Evolutionary conservation across 2,888 invertebrate species (phyloP), one percentile per base, ranked within the genome.

Genomic region (Anoncus sp.): DNA sequence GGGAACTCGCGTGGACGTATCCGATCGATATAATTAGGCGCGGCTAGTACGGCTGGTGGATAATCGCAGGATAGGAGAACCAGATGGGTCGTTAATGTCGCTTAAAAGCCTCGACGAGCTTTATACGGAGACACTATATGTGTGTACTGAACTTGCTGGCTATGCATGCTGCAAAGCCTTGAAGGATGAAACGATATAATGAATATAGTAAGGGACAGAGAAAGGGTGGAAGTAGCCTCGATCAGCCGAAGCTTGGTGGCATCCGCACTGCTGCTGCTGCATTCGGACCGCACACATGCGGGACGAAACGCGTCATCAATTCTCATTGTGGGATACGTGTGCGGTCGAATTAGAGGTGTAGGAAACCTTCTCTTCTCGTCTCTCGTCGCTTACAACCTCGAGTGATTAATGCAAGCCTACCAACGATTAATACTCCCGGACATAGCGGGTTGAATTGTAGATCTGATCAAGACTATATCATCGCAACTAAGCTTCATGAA

Each of bases 331-430:
- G 81, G 82, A 81, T 82, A 86, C 78, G 71, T 67, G 79, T 79
- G 88, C 84, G 86, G 85, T 85, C 86, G 85, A 87, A 86, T 87
- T 86, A 86, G 87, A 87, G 83, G 87, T 83, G 82, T 82, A 83
- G 85, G 87, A 86, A 72, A 72, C 24, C 72, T 67, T 57, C 71
- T 75, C 71, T 67, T 71, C 77, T 66, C 65, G 65, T 76, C 66
- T 76, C 71, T 79, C 75, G 53, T 69, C 71, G 67, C 51, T 63
- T 31, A 35, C 45, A 53, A 83, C 81, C 81, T 83, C 72, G 67
- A 72, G 81, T 86, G 86, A 87, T 87, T 87, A 87, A 87, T 87
- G 84, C 84, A 79, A 43, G 72, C 80, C 73, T 77, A 85, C 81
- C 75, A 78, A 49, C 79, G 75, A 79, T 79, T 79, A 75, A 79